These are phyloP conservation scores for Xylocampa areola DNA, from an alignment of 2,888 invertebrate species.

Conservation along the genomic window DNA sequence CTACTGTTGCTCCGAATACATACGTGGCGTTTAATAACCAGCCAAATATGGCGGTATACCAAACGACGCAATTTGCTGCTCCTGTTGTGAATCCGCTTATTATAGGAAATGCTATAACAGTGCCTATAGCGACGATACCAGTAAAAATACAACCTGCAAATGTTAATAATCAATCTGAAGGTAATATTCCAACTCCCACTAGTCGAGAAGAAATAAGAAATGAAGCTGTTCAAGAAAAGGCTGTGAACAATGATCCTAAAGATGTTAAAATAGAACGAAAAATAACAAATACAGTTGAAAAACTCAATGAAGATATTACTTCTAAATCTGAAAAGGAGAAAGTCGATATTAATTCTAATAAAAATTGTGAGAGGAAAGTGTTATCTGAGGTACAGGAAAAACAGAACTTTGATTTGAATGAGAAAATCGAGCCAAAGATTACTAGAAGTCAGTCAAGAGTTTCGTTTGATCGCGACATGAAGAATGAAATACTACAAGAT, in stretches of 20 bases:
- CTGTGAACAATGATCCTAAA: conserved; percentile 8
- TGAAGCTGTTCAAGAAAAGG: conserved; percentile 9
- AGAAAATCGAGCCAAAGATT: conserved; percentile 42
- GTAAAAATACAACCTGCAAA: conserved; percentile 25
- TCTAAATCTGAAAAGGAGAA: conserved; percentile 34
- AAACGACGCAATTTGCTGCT: conserved; percentile 67
- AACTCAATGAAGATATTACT: conserved; percentile 18
- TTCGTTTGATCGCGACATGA: conserved; percentile 43
- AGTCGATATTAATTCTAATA: conserved; percentile 54
- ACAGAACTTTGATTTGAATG: conserved; percentile 46
- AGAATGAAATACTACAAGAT: conserved; percentile 48
- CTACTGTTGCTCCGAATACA: conserved; percentile 56
- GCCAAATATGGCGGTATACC: conserved; percentile 69
- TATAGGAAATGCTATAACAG: conserved; percentile 65
- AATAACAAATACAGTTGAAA: conserved; percentile 7
- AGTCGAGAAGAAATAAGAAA: conserved; percentile 7
- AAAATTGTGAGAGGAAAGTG: conserved; percentile 67
- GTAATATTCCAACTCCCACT: neutral
- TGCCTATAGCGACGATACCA: conserved; percentile 32
- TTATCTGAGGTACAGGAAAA: conserved; percentile 75
- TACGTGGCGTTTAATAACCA: conserved; percentile 64
- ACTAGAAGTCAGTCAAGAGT: conserved; percentile 44
- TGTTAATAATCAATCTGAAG: conserved; percentile 27
- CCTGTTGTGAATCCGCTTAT: conserved; percentile 69
- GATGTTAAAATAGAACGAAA: conserved; percentile 24